These are phyloP conservation scores for Aproaerema taeniolella DNA, from an alignment of 2,888 invertebrate genomes.

Conservation along the genomic window DNA sequence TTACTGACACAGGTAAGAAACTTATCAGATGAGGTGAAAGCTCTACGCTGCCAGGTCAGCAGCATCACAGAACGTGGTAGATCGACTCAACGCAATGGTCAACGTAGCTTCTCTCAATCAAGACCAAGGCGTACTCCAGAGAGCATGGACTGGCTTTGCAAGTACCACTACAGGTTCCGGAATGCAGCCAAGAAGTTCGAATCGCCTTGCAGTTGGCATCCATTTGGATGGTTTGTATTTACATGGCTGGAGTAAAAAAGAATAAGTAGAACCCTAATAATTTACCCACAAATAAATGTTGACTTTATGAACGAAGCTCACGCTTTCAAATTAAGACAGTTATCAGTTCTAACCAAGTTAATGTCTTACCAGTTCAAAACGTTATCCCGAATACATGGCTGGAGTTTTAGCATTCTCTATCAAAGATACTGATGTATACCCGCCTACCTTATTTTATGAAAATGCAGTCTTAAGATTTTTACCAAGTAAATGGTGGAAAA, in stretches of 20 bases:
- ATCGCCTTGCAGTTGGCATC: background rate
- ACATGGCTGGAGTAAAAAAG: too few species aligned
- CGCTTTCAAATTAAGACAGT: background rate
- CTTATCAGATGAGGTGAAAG: background rate
- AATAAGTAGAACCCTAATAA: too few species aligned
- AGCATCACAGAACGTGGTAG: background rate
- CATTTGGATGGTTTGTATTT: background rate
- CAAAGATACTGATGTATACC: background rate
- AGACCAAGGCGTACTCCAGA: background rate
- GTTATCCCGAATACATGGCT: background rate
- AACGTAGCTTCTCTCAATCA: background rate
- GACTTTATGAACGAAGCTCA: background rate
- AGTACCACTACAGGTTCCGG: background rate
- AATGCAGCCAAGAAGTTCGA: background rate
- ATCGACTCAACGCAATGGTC: background rate
- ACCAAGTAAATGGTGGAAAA: background rate
- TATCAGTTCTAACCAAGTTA: background rate
- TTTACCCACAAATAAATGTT: too few species aligned
- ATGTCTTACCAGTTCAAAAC: background rate
- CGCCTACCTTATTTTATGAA: background rate
- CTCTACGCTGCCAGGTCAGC: background rate
- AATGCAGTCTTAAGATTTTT: background rate
- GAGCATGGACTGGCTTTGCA: background rate
- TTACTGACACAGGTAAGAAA: background rate
- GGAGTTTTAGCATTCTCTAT: background rate